Percentiles rank a stretch among this genome's conserved stretches.
phyloP scores from a whole-genome alignment of 2,888 invertebrate species.

The Acanthosepion pharaonis region DNA sequence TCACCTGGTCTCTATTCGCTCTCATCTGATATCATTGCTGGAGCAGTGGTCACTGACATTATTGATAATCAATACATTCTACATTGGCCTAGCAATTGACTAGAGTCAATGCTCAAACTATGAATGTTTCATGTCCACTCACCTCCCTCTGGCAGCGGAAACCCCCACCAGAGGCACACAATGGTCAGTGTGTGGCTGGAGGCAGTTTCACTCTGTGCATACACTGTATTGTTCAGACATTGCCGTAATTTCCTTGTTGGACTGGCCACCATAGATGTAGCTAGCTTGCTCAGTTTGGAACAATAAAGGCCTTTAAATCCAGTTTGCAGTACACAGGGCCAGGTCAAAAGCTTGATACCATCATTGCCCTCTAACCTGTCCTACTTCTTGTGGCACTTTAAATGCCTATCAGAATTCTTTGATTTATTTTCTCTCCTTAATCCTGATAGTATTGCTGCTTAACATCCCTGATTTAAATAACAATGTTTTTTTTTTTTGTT shows the following conservation, averaged over 20 bases:
- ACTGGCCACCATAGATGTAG: background rate
- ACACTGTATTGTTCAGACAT: background rate
- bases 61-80: constrained; percentile 20
- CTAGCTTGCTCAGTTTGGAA: background rate
- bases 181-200: constrained; percentile 33
- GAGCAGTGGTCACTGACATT: constrained; percentile 22
- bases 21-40: background rate
- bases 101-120: background rate
- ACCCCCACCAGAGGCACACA: background rate
- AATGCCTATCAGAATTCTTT: background rate
- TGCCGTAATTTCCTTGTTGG: constrained; percentile 6
- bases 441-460: background rate
- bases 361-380: background rate
- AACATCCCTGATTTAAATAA: background rate
- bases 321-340: background rate
- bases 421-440: background rate
- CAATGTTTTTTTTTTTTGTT: background rate
- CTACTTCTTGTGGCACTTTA: background rate
- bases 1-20: background rate
- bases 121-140: constrained; percentile 33
- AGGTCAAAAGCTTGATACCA: background rate
- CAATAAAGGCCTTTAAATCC: background rate
- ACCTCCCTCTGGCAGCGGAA: background rate
- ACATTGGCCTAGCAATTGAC: constrained; percentile 20
- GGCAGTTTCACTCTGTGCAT: constrained; percentile 11